Base-by-base conservation (phyloP, 2,888 invertebrate species). In the Leistus spinibarbis region DNA sequence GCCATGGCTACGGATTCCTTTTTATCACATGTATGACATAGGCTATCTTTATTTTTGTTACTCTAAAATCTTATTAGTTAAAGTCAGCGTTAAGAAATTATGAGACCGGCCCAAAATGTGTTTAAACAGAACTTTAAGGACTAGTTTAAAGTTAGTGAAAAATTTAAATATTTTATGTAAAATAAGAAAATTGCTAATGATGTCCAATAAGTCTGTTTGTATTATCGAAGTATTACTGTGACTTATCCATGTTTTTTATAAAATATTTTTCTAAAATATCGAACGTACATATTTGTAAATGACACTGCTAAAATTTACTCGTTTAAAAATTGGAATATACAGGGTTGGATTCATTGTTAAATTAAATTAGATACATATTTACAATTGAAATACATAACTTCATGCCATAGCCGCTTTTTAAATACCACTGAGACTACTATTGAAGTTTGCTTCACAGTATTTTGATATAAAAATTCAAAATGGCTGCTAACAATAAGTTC, bases 161-260 rank as follows among this genome's bases (percentile, higher is more conserved):
- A 5, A 2, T 40, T 10, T 10, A 40, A 10, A 40, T 40, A 40
- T 40, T 40, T 40, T 40, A 2, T 13, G 5, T 40, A 40, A 40
- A n/a, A n/a, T n/a, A n/a, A n/a, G n/a, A n/a, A n/a, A 40, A 40
- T 40, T 40, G 40, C 40, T 40, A 4, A 40, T 40, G 40, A 40
- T 40, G 40, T 13, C 40, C 13, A 40, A 40, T 40, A 40, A 40
- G 40, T 40, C 40, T 40, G 40, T 40, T 40, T 60, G 19, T 60
- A 60, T 60, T 60, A 60, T 10, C 60, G 60, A 60, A 60, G 60
- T 60, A 60, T 60, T 60, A 60, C 60, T 60, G n/a, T 60, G 10
- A 17, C 60, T 60, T 20, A 60, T 16, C 22, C 60, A 60, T 40
- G 60, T 60, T 16, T 56, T 19, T 60, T 60, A 60, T 40, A 40